A percentile compares a stretch with the other conserved stretches of the same genome.
Conservation (phyloP, 2,797 vertebrate species). For the Triplophysa bombifrons region DNA sequence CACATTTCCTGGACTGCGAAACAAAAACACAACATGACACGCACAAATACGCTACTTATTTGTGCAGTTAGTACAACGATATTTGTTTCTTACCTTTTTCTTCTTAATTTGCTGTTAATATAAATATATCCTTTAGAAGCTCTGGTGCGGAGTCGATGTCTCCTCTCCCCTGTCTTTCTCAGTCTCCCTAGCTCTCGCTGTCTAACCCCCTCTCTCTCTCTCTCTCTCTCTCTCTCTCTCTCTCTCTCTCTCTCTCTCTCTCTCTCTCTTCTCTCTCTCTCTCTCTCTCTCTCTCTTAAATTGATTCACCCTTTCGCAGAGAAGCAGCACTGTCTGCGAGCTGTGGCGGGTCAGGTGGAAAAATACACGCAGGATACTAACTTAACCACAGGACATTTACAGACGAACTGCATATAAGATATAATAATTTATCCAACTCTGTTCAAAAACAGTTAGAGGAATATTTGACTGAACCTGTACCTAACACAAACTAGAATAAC, state of each 20-base stretch:
- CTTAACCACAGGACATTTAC: slow-evolving; percentile 6
- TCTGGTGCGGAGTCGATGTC: slow-evolving; percentile 66
- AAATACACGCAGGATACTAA: slow-evolving; percentile 53
- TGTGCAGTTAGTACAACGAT: neutral
- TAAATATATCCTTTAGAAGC: slow-evolving; percentile 70
- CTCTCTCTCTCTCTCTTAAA: slow-evolving; percentile 47
- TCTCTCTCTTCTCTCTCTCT: slow-evolving; percentile 38
- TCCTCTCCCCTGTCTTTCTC: slow-evolving; percentile 51
- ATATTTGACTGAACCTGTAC: neutral
- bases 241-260: slow-evolving; percentile 36
- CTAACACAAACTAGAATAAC: neutral
- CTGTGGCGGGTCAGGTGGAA: slow-evolving; percentile 66
- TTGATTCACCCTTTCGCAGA: slow-evolving; percentile 72
- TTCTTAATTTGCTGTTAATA: slow-evolving; percentile 60
- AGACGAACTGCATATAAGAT: neutral
- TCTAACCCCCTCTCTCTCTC: slow-evolving; percentile 48
- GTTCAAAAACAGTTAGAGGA: neutral
- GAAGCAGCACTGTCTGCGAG: slow-evolving; percentile 60
- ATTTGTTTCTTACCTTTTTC: slow-evolving; percentile 30
- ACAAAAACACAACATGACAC: neutral
- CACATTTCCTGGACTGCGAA: neutral
- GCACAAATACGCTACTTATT: neutral
- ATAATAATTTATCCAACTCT: neutral
- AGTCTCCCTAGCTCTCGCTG: slow-evolving; percentile 40
- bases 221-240: slow-evolving; percentile 11